A percentile compares a stretch with the other conserved stretches of the same genome.
phyloP scores from a whole-genome alignment of 2,113 vertebrate species.

The Cephalopterus ornatus region DNA sequence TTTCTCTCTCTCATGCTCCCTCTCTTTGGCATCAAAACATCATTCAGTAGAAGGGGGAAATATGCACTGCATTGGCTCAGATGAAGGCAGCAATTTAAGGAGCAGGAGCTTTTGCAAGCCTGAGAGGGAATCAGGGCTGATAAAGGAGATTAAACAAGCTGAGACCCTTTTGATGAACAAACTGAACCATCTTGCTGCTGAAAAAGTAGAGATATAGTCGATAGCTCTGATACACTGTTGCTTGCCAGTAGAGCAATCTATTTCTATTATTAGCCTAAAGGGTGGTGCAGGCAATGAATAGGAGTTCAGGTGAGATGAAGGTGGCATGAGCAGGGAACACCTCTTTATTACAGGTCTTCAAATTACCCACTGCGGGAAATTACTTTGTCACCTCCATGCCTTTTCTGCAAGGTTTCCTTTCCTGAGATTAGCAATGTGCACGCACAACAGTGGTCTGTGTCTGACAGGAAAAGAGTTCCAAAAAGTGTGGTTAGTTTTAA shows the following conservation, averaged over 20 bases:
- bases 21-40: slow-evolving; percentile 9
- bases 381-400: slow-evolving; percentile 28
- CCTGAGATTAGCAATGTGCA: not conserved
- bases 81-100: slow-evolving; percentile 41
- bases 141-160: slow-evolving; percentile 46
- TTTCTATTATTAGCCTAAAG: slow-evolving; percentile 34
- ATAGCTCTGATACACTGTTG: not conserved
- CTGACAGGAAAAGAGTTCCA: not conserved
- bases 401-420: slow-evolving; percentile 14
- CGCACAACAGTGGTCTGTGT: not conserved
- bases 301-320: slow-evolving; percentile 47
- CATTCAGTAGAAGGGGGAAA: not conserved
- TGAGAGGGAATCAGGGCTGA: slow-evolving; percentile 7
- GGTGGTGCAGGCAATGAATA: not conserved
- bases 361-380: slow-evolving; percentile 21
- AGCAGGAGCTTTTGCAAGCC: slow-evolving; percentile 15
- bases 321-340: not conserved
- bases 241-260: slow-evolving; percentile 16
- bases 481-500: slow-evolving; percentile 13
- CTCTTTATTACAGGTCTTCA: slow-evolving; percentile 15
- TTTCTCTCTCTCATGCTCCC: slow-evolving; percentile 35
- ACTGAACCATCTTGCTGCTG: not conserved
- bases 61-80: not conserved
- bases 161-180: slow-evolving; percentile 53
- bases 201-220: not conserved